Evolutionary conservation across 2,888 invertebrate species (phyloP), one percentile per base, ranked within the genome.

Genomic region (Hipparchia semele): DNA sequence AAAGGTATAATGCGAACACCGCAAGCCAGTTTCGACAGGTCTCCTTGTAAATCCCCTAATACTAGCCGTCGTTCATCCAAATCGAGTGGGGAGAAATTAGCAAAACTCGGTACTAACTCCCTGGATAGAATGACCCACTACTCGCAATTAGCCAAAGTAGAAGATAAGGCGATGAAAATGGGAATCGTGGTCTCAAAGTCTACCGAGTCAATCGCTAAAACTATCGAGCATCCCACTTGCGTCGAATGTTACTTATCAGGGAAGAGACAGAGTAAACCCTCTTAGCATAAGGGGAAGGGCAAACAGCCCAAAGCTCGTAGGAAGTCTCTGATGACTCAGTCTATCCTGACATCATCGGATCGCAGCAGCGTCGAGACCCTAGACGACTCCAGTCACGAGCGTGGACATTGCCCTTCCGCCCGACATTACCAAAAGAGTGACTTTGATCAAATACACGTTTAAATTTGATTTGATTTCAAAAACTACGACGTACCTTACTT

Each of bases 211-310:
- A 94, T 94, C 64, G 89, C 92, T 12, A 91, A 91, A 81, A 92
- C 95, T 12, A 95, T 96, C 72, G 96, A 96, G 77, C 95, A 96
- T 73, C 96, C 96, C 65, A 96, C 96, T 46, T 96, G 96, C 89
- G 96, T 96, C 80, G 96, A 96, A 83, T 96, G 96, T 84, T 95
- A 96, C 87, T 94, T 96, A 61, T 96, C 96, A 73, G 95, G 95
- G 72, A 95, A 95, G 83, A 92, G 90, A 58, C 92, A 92, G 79
- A 94, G 91, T 79, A 94, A 95, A 87, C 92, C 94, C 79, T 95
- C 95, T 95, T 95, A 95, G 95, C 95, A 95, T 92, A 95, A 94
- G 94, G 94, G 94, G 91, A 95, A 93, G 91, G 95, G 95, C 93
- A 95, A 95, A 93, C 95, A 95, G 93, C 95, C 95, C 82, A 92